Evolutionary conservation across 2,888 invertebrate genomes (phyloP).

Genomic region (Apocheima hispidaria): DNA sequence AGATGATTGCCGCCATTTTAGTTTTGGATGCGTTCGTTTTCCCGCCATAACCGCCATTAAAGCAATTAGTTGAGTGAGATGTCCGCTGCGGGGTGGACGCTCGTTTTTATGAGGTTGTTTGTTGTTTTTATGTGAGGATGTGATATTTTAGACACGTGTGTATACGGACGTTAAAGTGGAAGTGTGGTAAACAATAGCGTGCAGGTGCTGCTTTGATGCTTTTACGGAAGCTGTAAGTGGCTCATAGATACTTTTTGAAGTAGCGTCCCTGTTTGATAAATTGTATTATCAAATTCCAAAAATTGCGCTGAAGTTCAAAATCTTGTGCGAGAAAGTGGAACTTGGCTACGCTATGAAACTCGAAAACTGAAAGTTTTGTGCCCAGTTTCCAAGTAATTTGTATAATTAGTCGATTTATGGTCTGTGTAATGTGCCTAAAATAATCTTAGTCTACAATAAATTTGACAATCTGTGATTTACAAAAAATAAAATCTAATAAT

Average conservation of each 20-base stretch:
- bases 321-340: too few relatives aligned
- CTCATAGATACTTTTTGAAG: not conserved
- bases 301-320: too few relatives aligned
- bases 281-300: too few relatives aligned
- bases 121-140: constrained; percentile 54
- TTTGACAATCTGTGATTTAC: too few relatives aligned
- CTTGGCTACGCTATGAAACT: too few relatives aligned
- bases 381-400: too few relatives aligned
- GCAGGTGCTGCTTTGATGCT: constrained; percentile 21
- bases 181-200: constrained; percentile 33
- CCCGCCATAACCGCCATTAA: constrained; percentile 83
- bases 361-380: too few relatives aligned
- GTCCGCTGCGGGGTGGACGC: constrained; percentile 77
- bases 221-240: constrained; percentile 9
- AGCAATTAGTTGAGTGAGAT: constrained; percentile 85
- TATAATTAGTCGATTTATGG: too few relatives aligned
- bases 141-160: constrained; percentile 37
- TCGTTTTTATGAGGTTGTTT: constrained; percentile 71
- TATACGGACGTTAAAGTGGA: constrained; percentile 40
- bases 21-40: constrained; percentile 74
- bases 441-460: too few relatives aligned
- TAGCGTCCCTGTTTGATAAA: not conserved
- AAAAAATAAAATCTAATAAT: too few relatives aligned
- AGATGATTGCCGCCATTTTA: constrained; percentile 79
- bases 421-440: too few relatives aligned